phyloP scores from a whole-genome alignment of 2,888 invertebrate genomes.

The Dolichopus griseipennis region DNA sequence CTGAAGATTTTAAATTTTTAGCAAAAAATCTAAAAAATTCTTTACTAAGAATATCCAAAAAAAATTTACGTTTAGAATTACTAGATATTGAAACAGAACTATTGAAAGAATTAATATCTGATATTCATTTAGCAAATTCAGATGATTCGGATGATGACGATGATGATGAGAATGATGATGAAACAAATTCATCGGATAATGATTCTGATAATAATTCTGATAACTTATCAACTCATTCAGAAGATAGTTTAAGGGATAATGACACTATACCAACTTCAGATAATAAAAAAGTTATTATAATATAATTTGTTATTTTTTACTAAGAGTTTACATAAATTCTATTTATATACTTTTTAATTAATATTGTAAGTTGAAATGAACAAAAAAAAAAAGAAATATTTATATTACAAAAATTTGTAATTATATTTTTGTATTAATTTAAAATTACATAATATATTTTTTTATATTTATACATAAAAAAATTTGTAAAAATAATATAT shows the following conservation, averaged over 20 bases:
- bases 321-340: neutral
- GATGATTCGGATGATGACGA: constrained; percentile 24
- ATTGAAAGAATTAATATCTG: constrained; percentile 35
- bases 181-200: constrained; percentile 23
- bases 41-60: constrained; percentile 31
- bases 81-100: constrained; percentile 36
- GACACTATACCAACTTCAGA: neutral
- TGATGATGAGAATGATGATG: constrained; percentile 26
- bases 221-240: neutral
- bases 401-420: too few relatives aligned
- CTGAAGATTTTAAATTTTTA: constrained; percentile 30
- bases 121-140: constrained; percentile 29
- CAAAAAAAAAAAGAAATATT: too few relatives aligned
- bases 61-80: constrained; percentile 33
- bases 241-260: neutral
- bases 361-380: too few relatives aligned
- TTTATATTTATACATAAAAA: too few relatives aligned
- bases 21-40: constrained; percentile 37
- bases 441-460: too few relatives aligned
- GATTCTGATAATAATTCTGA: constrained; percentile 12
- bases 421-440: too few relatives aligned
- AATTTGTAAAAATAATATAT: too few relatives aligned
- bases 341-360: too few relatives aligned
- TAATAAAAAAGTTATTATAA: neutral
- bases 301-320: neutral